Evolutionary conservation across 2,113 vertebrate genomes (phyloP).

Genomic region (Calidris pugnax): DNA sequence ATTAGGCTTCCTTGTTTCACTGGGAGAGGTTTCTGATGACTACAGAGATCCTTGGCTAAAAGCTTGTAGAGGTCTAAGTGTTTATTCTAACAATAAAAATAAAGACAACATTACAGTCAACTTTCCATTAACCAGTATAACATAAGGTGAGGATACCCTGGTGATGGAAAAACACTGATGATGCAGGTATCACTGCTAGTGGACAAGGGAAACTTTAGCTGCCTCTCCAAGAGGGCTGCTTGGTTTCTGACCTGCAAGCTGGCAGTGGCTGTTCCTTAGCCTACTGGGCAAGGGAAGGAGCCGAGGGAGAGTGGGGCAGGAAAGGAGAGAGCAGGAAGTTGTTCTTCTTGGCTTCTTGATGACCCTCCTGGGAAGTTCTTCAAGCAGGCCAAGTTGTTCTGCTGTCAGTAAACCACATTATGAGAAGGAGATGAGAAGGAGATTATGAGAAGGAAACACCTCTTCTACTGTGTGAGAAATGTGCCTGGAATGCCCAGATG

Average conservation of each 20-base stretch:
- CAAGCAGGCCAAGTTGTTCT: not conserved
- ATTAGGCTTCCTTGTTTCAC: not conserved
- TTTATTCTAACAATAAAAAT: not conserved
- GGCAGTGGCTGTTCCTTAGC: not conserved
- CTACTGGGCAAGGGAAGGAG: not conserved
- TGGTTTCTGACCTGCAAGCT: not conserved
- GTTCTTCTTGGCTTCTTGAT: not conserved
- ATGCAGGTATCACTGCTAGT: not conserved
- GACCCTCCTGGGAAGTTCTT: accelerated
- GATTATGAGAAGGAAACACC: not conserved
- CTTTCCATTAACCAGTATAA: not conserved
- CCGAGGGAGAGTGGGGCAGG: too few species aligned
- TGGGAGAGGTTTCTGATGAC: not conserved
- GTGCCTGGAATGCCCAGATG: accelerated
- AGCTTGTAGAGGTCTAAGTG: not conserved
- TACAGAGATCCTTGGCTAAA: not conserved
- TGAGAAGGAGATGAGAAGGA: too few species aligned
- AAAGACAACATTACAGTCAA: not conserved
- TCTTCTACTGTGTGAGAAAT: not conserved
- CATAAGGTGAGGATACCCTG: not conserved
- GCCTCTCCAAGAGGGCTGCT: not conserved
- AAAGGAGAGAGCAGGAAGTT: not conserved
- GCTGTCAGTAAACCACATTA: not conserved
- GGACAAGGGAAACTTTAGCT: not conserved
- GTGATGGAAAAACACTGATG: not conserved